Evolutionary conservation across 2,888 invertebrate species (phyloP), one percentile per base, ranked within the genome.

Genomic region (Tetrapedia diversipes): DNA sequence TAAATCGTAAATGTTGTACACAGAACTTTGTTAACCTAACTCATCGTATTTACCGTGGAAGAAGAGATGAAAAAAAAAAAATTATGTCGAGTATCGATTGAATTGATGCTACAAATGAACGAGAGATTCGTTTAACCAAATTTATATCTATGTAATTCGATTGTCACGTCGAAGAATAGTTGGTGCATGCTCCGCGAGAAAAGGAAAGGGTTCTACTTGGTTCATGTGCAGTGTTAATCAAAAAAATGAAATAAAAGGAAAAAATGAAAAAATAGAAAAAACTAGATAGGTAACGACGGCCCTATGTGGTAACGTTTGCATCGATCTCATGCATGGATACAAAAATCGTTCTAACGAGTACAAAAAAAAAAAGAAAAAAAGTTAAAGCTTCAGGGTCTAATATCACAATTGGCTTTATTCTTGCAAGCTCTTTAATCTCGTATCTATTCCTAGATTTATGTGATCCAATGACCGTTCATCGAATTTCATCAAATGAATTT

Each of bases 371-470:
- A n/a, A n/a, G n/a, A 68, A 8, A 66, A 41, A 41, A 6, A 37
- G 37, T n/a, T 66, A 65, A 68, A 61, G 27, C 22, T 57, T 65
- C 14, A 41, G 34, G 22, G 47, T 60, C 61, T 76, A 78, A 66
- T 43, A 56, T 54, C 57, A 66, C 66, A 70, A 34, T 66, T 61
- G 59, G 66, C 39, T 79, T 78, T 66, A 53, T 45, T 67, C 34
- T 77, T 60, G 68, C 79, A 78, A 78, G 69, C 73, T 67, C n/a
- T 66, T 51, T 59, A 24, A 63, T 71, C 27, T 69, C 59, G 47
- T 51, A 45, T 65, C 41, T 56, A 61, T 65, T 53, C 32, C 73
- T 51, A 72, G 77, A 77, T 72, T 72, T 77, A 72, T 79, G 79
- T 77, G 72, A 79, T 59, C 65, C 49, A 34, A 47, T 10, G 27